Conservation (phyloP, 2,888 invertebrate species). For the Noctua janthe region DNA sequence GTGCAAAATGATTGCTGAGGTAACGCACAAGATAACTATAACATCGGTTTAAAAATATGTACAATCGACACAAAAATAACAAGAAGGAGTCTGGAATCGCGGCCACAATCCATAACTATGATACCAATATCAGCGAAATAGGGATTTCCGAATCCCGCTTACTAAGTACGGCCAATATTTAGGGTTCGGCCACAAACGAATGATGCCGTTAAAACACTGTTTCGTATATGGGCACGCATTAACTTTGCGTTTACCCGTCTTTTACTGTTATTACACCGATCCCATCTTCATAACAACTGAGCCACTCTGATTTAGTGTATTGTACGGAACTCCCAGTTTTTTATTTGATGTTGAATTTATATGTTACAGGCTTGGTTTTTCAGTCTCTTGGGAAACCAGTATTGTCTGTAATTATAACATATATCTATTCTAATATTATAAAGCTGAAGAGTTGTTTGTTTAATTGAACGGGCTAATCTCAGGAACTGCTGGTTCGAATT, state of each 20-base stretch:
- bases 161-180: conserved; percentile 57
- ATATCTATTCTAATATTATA: not conserved
- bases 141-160: conserved; percentile 49
- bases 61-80: conserved; percentile 38
- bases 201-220: conserved; percentile 68
- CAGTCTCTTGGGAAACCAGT: not conserved
- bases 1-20: conserved; percentile 2
- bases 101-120: conserved; percentile 41
- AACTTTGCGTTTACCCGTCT: conserved; percentile 71
- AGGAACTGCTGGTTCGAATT: no score
- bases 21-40: not conserved
- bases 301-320: conserved; percentile 73
- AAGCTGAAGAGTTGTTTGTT: no score
- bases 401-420: not conserved
- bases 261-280: conserved; percentile 77
- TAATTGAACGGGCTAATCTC: no score
- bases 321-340: conserved; percentile 59
- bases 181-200: conserved; percentile 57
- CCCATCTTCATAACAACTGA: conserved; percentile 77
- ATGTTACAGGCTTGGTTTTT: not conserved
- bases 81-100: conserved; percentile 19
- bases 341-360: conserved; percentile 30
- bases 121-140: conserved; percentile 39
- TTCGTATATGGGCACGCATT: conserved; percentile 69
- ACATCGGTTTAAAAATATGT: conserved; percentile 6